Evolutionary conservation across 1,140 invertebrate species (phyloP).

Genomic region (Proales similis): DNA sequence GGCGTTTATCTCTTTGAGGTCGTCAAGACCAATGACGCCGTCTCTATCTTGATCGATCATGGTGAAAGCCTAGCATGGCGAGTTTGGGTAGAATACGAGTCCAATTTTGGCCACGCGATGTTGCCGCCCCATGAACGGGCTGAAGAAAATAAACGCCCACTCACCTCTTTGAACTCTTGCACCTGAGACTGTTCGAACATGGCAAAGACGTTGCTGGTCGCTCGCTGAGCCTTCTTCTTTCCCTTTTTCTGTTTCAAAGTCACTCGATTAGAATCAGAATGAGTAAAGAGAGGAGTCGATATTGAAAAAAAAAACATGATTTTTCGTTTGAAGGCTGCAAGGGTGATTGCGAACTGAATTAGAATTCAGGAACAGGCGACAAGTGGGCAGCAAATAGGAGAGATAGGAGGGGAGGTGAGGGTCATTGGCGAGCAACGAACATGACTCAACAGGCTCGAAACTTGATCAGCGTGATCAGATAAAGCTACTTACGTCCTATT

Average conservation of each 20-base stretch:
- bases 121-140: neutral
- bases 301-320: no score
- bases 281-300: no score
- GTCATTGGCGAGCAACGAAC: no score
- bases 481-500: no score
- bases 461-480: no score
- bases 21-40: conserved; percentile 38
- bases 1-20: conserved; percentile 38
- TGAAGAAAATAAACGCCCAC: conserved; percentile 40
- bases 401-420: no score
- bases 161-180: conserved; percentile 79
- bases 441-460: no score
- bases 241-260: conserved; percentile 37
- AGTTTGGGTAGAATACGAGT: neutral
- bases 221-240: conserved; percentile 43
- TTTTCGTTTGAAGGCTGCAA: no score
- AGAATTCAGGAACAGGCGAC: no score
- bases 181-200: conserved; percentile 49
- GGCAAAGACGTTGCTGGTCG: conserved; percentile 50
- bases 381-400: no score
- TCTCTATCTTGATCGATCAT: conserved; percentile 40
- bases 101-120: neutral
- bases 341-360: no score
- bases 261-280: no score
- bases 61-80: conserved; percentile 39